Percentiles rank a stretch among this genome's conserved stretches.
These are phyloP conservation scores for Cherax destructor DNA, from an alignment of 1,140 invertebrate species.

Conservation along the genomic window DNA sequence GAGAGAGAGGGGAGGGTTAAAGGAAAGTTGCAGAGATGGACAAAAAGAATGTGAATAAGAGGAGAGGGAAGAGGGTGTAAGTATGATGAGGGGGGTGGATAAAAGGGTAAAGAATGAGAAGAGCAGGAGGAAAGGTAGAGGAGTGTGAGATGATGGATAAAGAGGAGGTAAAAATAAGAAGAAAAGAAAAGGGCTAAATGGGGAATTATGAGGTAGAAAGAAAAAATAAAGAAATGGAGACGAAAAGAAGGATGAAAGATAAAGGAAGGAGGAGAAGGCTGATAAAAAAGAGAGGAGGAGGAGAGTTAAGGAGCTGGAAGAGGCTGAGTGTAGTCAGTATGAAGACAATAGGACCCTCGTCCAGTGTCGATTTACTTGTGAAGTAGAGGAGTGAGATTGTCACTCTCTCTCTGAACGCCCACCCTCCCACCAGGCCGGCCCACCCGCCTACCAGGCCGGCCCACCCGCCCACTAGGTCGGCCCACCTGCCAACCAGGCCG, in stretches of 20 bases:
- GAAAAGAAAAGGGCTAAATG: no score
- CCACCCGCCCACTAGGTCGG: no score
- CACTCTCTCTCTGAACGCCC: neutral
- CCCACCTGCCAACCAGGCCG: no score
- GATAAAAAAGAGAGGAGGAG: neutral
- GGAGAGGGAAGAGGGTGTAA: neutral
- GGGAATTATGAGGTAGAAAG: no score
- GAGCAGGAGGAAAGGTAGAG: no score
- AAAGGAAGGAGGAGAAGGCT: neutral
- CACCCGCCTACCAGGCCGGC: no score
- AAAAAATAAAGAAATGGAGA: neutral
- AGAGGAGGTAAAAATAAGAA: no score
- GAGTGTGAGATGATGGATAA: no score
- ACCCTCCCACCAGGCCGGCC: no score
- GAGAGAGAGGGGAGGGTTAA: neutral
- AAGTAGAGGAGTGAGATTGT: neutral
- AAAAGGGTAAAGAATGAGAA: no score
- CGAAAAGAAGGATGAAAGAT: neutral
- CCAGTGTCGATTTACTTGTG: slow-evolving; percentile 3
- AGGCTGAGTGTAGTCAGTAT: no score
- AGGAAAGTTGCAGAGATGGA: neutral
- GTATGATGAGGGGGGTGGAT: no score
- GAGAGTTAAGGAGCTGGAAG: neutral
- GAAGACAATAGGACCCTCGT: neutral
- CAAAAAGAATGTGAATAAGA: neutral